Percentiles rank a stretch among this genome's conserved stretches.
Evolutionary conservation across 2,113 vertebrate species (phyloP).

Genomic region (Anhinga anhinga): DNA sequence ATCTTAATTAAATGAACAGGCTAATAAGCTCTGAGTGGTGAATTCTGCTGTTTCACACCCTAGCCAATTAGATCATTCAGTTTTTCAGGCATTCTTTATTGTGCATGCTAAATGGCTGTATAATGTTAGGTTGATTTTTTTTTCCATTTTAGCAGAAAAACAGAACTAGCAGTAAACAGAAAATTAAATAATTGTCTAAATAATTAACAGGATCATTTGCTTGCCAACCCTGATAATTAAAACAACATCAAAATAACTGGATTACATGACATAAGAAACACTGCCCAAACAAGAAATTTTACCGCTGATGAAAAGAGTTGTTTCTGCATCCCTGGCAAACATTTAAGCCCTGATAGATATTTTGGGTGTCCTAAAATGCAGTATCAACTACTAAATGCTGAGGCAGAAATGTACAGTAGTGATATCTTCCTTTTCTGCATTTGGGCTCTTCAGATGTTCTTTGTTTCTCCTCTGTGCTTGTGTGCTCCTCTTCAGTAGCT

Average conservation of each 20-base stretch:
- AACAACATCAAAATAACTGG: not conserved
- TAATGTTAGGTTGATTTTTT: not conserved
- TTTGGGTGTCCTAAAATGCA: not conserved
- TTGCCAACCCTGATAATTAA: not conserved
- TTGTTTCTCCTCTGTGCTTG: not conserved
- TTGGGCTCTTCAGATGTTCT: not conserved
- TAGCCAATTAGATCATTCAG: constrained; percentile 19
- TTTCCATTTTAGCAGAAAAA: not conserved
- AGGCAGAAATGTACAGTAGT: not conserved
- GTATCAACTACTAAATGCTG: not conserved
- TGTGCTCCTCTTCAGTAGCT: not conserved
- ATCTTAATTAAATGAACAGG: constrained; percentile 32
- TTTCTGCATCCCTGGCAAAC: not conserved
- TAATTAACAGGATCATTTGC: not conserved
- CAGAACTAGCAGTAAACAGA: not conserved
- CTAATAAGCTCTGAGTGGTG: constrained; percentile 1
- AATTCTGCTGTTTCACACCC: not conserved
- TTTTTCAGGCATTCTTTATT: constrained; percentile 14
- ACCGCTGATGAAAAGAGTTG: not conserved
- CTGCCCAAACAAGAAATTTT: not conserved
- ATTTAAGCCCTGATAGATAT: not conserved
- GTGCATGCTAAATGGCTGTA: not conserved
- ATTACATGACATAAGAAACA: not conserved
- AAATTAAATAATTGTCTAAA: constrained; percentile 12
- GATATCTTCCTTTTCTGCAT: not conserved